These are phyloP conservation scores for Seira ritae DNA, from an alignment of 2,888 invertebrate genomes.

Conservation along the genomic window DNA sequence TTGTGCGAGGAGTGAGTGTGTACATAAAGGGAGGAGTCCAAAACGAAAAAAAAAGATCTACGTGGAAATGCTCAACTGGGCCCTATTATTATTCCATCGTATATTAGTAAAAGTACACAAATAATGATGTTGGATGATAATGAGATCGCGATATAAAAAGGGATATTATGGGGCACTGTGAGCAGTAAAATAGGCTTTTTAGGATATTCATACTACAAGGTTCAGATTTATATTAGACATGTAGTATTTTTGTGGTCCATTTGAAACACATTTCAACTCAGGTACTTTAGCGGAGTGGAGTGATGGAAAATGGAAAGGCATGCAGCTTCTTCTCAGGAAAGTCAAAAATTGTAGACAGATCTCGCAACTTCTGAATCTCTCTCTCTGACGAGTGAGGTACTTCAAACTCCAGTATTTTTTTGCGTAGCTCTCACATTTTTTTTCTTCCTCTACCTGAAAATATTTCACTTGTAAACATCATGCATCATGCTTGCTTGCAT, in stretches of 20 bases:
- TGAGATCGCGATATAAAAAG: neutral
- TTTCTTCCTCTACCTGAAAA: neutral
- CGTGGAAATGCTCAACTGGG: slow-evolving; percentile 47
- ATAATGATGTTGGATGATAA: slow-evolving; percentile 7
- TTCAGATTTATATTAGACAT: too few relatives aligned
- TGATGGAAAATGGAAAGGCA: neutral
- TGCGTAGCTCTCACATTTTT: neutral
- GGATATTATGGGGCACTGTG: slow-evolving; percentile 31
- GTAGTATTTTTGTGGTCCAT: neutral
- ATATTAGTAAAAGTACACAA: slow-evolving; percentile 10
- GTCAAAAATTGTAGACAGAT: neutral
- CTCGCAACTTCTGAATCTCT: neutral
- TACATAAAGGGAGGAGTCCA: slow-evolving; percentile 27
- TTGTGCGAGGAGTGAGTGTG: slow-evolving; percentile 7
- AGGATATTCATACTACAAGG: too few relatives aligned
- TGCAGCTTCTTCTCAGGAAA: too few relatives aligned
- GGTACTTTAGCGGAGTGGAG: neutral
- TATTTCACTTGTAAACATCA: slow-evolving; percentile 5
- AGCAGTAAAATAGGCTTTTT: too few relatives aligned
- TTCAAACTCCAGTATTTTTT: neutral
- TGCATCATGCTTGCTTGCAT: slow-evolving; percentile 1
- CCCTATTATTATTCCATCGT: slow-evolving; percentile 46
- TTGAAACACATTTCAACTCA: neutral
- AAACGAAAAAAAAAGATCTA: slow-evolving; percentile 27
- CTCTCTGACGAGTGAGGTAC: neutral